Percentiles rank a stretch among this genome's conserved stretches.
phyloP scores from a whole-genome alignment of 2,888 invertebrate genomes.

The Uloborus plumipes region DNA sequence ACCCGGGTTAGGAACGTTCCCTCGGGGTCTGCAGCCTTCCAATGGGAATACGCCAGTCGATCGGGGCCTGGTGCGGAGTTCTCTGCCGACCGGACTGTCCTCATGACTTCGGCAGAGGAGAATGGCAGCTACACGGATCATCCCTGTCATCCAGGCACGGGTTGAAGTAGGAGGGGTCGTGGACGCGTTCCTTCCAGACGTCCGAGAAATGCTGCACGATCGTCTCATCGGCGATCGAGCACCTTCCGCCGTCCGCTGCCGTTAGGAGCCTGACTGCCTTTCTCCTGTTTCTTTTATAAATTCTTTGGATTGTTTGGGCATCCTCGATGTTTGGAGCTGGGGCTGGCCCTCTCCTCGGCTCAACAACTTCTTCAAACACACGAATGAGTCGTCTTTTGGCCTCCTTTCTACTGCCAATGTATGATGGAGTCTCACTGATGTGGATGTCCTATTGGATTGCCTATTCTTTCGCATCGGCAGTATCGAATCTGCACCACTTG shows the following conservation, averaged over 20 bases:
- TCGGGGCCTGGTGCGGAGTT: background rate
- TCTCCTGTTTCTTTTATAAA: too few species aligned
- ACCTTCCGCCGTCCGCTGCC: too few species aligned
- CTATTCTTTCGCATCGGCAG: too few species aligned
- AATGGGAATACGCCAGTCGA: background rate
- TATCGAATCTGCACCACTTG: too few species aligned
- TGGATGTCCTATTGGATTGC: background rate
- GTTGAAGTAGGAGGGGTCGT: background rate
- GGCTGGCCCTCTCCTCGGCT: background rate
- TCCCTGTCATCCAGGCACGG: background rate
- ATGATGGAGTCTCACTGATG: background rate
- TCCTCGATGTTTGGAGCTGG: background rate
- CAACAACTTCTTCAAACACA: background rate
- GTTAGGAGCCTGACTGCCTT: too few species aligned
- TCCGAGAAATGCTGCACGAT: background rate
- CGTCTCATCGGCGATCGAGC: too few species aligned
- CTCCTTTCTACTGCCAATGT: too few species aligned
- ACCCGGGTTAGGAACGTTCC: background rate
- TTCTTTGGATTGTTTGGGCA: background rate
- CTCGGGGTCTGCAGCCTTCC: background rate
- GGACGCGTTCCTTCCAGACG: background rate
- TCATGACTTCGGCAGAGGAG: background rate
- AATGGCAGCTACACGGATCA: background rate
- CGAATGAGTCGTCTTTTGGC: too few species aligned
- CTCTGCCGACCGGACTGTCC: background rate